Evolutionary conservation across 2,888 invertebrate species (phyloP).

Genomic region (Campoplex capitator): DNA sequence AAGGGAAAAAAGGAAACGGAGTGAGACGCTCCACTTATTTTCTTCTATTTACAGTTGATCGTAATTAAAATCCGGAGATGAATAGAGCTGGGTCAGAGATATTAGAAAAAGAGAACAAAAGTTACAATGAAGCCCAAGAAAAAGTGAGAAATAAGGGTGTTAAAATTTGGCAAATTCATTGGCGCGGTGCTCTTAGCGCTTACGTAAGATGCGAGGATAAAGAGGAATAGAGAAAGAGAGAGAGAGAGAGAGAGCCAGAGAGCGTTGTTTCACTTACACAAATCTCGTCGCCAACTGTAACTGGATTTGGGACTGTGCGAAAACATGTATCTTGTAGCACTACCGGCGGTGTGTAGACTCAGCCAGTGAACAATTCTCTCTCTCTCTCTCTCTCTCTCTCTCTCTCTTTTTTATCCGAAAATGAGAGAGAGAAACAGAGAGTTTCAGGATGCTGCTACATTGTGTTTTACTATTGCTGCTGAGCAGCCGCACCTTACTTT

Average conservation of each 20-base stretch:
- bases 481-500: slow-evolving; percentile 64
- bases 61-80: background rate
- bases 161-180: slow-evolving; percentile 55
- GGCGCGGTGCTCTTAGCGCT: slow-evolving; percentile 1
- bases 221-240: slow-evolving; percentile 11
- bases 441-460: slow-evolving; percentile 17
- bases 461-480: slow-evolving; percentile 22
- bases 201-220: too few relatives aligned
- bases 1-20: background rate
- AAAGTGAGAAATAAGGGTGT: background rate
- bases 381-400: slow-evolving; percentile 1
- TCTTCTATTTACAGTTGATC: slow-evolving; percentile 4
- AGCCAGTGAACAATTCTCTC: slow-evolving; percentile 9
- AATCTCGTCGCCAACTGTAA: slow-evolving; percentile 64
- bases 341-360: slow-evolving; percentile 1
- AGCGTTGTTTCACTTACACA: slow-evolving; percentile 65
- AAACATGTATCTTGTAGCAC: slow-evolving; percentile 32
- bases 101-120: slow-evolving; percentile 5
- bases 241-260: slow-evolving; percentile 22
- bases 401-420: background rate
- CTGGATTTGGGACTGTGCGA: slow-evolving; percentile 57
- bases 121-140: background rate
- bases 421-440: background rate
- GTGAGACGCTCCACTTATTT: background rate
- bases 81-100: background rate